Conservation (phyloP, 2,113 vertebrate genomes). For the Passerina amoena region DNA sequence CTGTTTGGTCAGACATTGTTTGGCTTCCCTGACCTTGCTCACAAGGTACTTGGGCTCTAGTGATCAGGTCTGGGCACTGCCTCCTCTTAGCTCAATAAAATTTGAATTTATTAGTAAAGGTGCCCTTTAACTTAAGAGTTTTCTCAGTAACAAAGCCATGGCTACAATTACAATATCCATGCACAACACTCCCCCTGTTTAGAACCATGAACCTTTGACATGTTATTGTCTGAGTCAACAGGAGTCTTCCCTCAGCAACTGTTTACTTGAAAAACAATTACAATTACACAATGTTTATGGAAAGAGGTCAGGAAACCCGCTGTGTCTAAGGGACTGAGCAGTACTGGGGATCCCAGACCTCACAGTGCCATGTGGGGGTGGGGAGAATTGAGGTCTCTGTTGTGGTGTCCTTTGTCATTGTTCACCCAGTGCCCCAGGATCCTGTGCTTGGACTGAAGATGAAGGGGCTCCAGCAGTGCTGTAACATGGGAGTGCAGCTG, state of each 20-base stretch:
- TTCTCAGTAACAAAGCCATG: neutral
- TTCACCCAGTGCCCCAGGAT: neutral
- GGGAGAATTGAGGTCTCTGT: rapidly evolving
- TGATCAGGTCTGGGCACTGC: neutral
- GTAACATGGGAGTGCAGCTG: rapidly evolving
- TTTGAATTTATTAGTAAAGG: neutral
- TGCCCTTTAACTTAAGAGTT: neutral
- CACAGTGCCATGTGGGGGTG: rapidly evolving
- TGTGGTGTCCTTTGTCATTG: neutral
- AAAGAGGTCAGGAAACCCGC: neutral
- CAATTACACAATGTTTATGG: neutral
- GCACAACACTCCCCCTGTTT: neutral
- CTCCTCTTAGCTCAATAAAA: neutral
- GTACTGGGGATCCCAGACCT: rapidly evolving
- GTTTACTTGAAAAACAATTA: neutral
- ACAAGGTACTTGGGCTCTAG: neutral
- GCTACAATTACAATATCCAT: neutral
- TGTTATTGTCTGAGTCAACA: neutral
- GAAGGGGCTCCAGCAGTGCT: neutral
- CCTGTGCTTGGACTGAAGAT: rapidly evolving
- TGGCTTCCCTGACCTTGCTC: neutral
- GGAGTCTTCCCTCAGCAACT: neutral
- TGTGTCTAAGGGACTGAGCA: neutral
- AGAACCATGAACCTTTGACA: neutral
- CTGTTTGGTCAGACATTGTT: neutral